phyloP scores from a whole-genome alignment of 2,797 vertebrate genomes.

The Channallabes apus region DNA sequence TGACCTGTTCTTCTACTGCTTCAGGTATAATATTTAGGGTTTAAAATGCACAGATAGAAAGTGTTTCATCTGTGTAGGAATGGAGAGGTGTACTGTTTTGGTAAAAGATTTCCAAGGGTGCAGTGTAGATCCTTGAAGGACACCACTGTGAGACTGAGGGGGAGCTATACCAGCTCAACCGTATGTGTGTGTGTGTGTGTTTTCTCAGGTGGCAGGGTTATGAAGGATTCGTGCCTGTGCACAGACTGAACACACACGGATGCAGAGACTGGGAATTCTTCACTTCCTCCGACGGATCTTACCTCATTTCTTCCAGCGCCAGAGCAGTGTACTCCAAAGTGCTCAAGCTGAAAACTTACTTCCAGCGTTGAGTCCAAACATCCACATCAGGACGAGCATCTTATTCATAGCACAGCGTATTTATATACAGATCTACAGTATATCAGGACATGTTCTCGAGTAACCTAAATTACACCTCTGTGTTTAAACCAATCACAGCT shows the following conservation, averaged over 20 bases:
- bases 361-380: constrained; percentile 7
- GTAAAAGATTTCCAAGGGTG: background rate
- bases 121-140: background rate
- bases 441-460: background rate
- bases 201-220: constrained; percentile 90
- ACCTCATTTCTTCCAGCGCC: constrained; percentile 92
- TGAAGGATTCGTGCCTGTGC: constrained; percentile 88
- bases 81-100: background rate
- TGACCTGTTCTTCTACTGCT: too few species aligned
- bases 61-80: background rate
- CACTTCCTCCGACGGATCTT: constrained; percentile 80
- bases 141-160: background rate
- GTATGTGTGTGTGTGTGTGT: constrained; percentile 30
- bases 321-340: constrained; percentile 89
- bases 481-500: background rate
- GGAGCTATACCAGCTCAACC: background rate
- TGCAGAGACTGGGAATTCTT: constrained; percentile 96
- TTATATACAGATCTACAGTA: background rate
- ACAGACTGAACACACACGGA: constrained; percentile 86
- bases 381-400: background rate
- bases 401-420: background rate
- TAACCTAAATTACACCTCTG: background rate
- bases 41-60: too few species aligned
- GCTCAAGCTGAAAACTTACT: constrained; percentile 83
- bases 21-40: too few species aligned